These are phyloP conservation scores for Odocoileus virginianus DNA, from an alignment of 2,113 vertebrate species.

Conservation along the genomic window DNA sequence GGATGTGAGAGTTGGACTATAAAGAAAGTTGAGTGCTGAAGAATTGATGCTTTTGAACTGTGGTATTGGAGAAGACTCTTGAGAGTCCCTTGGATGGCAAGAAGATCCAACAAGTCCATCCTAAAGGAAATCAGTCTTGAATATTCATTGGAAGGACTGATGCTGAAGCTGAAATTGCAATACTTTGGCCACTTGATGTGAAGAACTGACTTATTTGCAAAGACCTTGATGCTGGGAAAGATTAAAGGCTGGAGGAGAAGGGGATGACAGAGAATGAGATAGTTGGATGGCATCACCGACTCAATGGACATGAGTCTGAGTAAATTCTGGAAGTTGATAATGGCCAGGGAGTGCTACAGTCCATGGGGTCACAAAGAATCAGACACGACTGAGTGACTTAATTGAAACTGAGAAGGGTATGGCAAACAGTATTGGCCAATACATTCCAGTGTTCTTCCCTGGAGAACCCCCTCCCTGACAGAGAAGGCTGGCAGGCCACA, in stretches of 20 bases:
- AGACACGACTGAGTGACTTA: accelerated
- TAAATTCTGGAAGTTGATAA: not conserved
- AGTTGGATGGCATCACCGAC: not conserved
- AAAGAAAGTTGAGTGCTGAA: not conserved
- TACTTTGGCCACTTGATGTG: not conserved
- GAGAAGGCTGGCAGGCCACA: too few relatives aligned
- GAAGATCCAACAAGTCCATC: not conserved
- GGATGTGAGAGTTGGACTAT: not conserved
- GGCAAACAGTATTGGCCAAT: too few relatives aligned
- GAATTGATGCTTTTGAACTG: not conserved
- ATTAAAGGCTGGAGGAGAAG: not conserved
- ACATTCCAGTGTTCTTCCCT: too few relatives aligned
- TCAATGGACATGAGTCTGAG: not conserved
- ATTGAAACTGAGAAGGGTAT: not conserved
- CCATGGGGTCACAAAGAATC: not conserved
- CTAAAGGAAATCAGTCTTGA: not conserved
- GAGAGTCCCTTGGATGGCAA: not conserved
- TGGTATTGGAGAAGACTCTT: not conserved
- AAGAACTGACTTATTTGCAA: not conserved
- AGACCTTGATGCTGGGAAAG: not conserved
- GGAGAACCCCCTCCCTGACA: too few relatives aligned
- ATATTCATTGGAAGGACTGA: not conserved
- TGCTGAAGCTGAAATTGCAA: not conserved
- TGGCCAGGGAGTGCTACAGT: accelerated
- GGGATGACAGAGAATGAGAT: not conserved